Evolutionary conservation across 2,888 invertebrate genomes (phyloP).

Genomic region (Ischnura elegans): DNA sequence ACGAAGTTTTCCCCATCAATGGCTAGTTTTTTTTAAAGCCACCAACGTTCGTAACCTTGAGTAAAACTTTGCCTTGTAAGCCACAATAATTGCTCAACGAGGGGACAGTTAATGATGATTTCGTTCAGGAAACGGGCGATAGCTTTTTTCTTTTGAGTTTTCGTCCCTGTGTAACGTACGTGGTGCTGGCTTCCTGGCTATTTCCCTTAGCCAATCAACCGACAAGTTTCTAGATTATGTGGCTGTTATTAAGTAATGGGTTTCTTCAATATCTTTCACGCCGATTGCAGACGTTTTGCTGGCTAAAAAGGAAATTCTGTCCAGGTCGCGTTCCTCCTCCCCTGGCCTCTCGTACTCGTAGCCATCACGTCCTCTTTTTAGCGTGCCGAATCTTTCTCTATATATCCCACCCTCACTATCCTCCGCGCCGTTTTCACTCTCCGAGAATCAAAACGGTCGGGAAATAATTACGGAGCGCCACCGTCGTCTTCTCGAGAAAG

Average conservation of each 20-base stretch:
- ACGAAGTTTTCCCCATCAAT: too few species aligned
- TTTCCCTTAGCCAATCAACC: not conserved
- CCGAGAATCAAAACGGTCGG: slow-evolving; percentile 35
- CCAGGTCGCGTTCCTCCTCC: not conserved
- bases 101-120: too few species aligned
- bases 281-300: not conserved
- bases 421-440: slow-evolving; percentile 18
- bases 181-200: not conserved
- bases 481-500: slow-evolving; percentile 47
- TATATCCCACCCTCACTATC: not conserved
- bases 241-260: not conserved
- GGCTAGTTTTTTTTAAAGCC: too few species aligned
- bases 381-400: not conserved
- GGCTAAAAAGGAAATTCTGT: not conserved
- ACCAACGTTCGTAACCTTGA: too few species aligned
- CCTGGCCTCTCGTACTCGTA: not conserved
- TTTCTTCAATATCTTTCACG: not conserved
- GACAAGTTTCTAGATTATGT: not conserved
- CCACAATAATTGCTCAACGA: too few species aligned
- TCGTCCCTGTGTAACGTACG: not conserved
- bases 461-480: not conserved
- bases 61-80: too few species aligned
- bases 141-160: too few species aligned
- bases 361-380: not conserved
- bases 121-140: too few species aligned